Percentiles rank a stretch among this genome's conserved stretches.
phyloP scores from a whole-genome alignment of 1,140 invertebrate species.

The Carposina sasakii region DNA sequence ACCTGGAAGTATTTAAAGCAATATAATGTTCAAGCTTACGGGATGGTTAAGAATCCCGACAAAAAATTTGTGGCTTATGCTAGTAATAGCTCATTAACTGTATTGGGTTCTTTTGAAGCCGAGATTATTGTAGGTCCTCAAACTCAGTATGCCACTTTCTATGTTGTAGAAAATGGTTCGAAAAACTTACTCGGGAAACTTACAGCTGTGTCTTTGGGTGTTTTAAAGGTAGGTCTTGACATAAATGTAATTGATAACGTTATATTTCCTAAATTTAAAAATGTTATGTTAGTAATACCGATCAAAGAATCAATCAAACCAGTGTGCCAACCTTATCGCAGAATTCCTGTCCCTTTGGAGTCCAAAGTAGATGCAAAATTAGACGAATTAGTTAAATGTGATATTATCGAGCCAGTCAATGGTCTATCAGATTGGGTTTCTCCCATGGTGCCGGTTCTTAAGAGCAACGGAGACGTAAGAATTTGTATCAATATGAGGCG shows the following conservation, averaged over 20 bases:
- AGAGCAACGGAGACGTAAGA: conserved; percentile 25
- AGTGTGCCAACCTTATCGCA: conserved; percentile 23
- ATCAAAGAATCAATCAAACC: conserved; percentile 20
- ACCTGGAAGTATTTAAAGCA: neutral
- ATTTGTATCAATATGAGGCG: conserved; percentile 39
- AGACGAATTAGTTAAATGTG: conserved; percentile 9
- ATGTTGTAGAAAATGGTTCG: conserved; percentile 16
- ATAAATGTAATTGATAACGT: neutral
- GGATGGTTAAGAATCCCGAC: neutral
- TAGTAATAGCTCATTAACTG: neutral
- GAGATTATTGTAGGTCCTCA: neutral
- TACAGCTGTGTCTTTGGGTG: conserved; percentile 14
- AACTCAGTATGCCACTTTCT: conserved; percentile 2
- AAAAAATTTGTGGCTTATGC: neutral
- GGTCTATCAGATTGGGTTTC: conserved; percentile 34
- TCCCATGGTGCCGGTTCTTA: conserved; percentile 27
- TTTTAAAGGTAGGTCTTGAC: conserved; percentile 17
- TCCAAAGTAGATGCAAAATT: conserved; percentile 7
- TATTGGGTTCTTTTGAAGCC: conserved; percentile 1
- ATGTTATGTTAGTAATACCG: conserved; percentile 21
- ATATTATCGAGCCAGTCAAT: conserved; percentile 29
- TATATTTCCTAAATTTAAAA: conserved; percentile 22
- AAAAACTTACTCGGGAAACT: conserved; percentile 15
- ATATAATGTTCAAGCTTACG: neutral
- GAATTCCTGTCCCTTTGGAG: conserved; percentile 20